Base-by-base conservation (phyloP, 2,113 vertebrate genomes). In the Vulpes lagopus region DNA sequence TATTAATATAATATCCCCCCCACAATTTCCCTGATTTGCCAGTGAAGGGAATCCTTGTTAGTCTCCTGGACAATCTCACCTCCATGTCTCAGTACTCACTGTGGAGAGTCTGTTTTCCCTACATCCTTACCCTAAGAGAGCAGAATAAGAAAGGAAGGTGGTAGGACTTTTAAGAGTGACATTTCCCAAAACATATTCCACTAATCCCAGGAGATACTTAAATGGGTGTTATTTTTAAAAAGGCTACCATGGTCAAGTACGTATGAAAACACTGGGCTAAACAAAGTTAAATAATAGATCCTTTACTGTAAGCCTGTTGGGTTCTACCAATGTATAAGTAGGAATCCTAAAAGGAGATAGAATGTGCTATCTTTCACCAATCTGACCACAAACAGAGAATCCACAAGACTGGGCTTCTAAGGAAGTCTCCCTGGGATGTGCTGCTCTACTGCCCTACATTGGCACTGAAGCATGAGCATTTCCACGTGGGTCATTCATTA, bases 111-210 rank as follows among this genome's bases (percentile, higher is more conserved):
- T 78, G 43, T 93, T 60, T 94, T 87, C 64, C 60, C 91, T 85
- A 43, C 6, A 3, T 35, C 71, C 16, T 92, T 55, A 84, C 27
- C 27, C 59, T 73, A 57, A 80, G 15, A 84, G 89, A 87, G 16
- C 51, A 17, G 6, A 85, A 27, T 30, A 85, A 76, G 60, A 95
- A 96, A 79, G 43, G 67, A 51, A 86, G 49, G 85, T 22, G 14
- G 32, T 19, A 60, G 65, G 94, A 55, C 15, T 62, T 57, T 62
- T 57, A 4, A 94, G 23, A 85, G 22, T 11, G 32, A 22, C 25
- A 95, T 38, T 67, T 84, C 73, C 69, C 65, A 96, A 96, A 86
- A 64, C 59, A 81, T 20, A 38, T 67, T n/a, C 87, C 92, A 87
- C 60, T 62, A 51, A 93, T 38, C 35, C 67, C 30, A 10, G 35